A percentile compares a stretch with the other conserved stretches of the same genome.
These are phyloP conservation scores for Pogonomyrmex barbatus DNA, from an alignment of 1,140 invertebrate species.

Conservation along the genomic window DNA sequence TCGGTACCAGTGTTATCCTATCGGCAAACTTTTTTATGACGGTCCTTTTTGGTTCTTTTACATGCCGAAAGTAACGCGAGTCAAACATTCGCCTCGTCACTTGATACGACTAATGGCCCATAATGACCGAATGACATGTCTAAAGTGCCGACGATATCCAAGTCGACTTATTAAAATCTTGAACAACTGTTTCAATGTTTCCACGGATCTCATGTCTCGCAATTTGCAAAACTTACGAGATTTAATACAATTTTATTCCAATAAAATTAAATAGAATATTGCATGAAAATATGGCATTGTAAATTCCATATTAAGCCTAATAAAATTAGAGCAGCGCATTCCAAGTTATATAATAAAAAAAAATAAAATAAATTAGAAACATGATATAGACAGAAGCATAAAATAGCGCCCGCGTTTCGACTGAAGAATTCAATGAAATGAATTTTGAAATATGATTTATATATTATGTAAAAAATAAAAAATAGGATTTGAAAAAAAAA, in stretches of 20 bases:
- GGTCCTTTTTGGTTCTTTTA: slow-evolving; percentile 14
- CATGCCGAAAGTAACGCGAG: slow-evolving; percentile 56
- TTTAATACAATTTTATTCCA: neutral
- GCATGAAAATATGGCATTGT: neutral
- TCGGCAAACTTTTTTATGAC: slow-evolving; percentile 32
- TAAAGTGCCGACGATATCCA: slow-evolving; percentile 42
- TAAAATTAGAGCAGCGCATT: no score
- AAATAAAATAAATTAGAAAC: no score
- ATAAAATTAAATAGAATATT: neutral
- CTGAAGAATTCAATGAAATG: no score
- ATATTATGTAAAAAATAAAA: no score
- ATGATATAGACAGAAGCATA: no score
- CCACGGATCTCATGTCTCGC: neutral
- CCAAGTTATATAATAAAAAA: no score
- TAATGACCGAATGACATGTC: slow-evolving; percentile 70
- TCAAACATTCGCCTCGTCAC: slow-evolving; percentile 62
- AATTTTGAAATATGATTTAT: no score
- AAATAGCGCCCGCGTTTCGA: no score
- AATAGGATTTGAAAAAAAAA: no score
- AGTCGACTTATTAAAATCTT: slow-evolving; percentile 44
- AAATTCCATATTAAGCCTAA: neutral
- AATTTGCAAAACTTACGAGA: neutral
- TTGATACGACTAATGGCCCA: slow-evolving; percentile 73
- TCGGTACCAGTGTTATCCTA: slow-evolving; percentile 21
- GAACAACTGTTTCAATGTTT: neutral